A percentile compares a stretch with the other conserved stretches of the same genome.
These are phyloP conservation scores for Drepana falcataria DNA, from an alignment of 2,888 invertebrate species.

Conservation along the genomic window DNA sequence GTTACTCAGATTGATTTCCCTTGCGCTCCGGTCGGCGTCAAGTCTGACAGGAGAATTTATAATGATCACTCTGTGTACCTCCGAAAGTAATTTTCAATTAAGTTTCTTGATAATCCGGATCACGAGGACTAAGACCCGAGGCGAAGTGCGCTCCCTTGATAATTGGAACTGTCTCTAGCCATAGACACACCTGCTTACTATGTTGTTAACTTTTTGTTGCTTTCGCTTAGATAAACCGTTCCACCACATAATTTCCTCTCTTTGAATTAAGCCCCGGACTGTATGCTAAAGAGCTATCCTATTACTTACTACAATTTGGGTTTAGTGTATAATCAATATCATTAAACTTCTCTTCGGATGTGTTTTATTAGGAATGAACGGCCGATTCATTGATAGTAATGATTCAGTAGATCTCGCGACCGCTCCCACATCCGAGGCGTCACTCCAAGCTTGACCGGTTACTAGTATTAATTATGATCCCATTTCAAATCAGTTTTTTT, in stretches of 20 bases:
- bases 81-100: conserved; percentile 74
- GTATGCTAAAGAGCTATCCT: conserved; percentile 43
- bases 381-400: conserved; percentile 74
- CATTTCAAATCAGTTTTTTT: conserved; percentile 67
- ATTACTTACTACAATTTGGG: conserved; percentile 50
- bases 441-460: conserved; percentile 59
- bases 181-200: conserved; percentile 48
- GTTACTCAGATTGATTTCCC: conserved; percentile 50
- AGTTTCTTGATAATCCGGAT: conserved; percentile 72
- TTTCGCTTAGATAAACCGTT: conserved; percentile 12
- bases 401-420: conserved; percentile 50
- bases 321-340: conserved; percentile 43
- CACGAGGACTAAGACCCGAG: conserved; percentile 50
- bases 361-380: conserved; percentile 56
- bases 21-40: conserved; percentile 34
- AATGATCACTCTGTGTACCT: conserved; percentile 52
- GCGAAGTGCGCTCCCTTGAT: conserved; percentile 50
- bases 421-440: conserved; percentile 59
- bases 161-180: conserved; percentile 65
- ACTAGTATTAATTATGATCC: conserved; percentile 66
- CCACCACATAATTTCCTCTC: conserved; percentile 5
- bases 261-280: conserved; percentile 15
- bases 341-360: conserved; percentile 47
- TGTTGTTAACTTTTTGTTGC: conserved; percentile 19
- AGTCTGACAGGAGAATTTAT: conserved; percentile 60